These are phyloP conservation scores for Macrosiphum euphorbiae DNA, from an alignment of 2,888 invertebrate genomes.

Conservation along the genomic window DNA sequence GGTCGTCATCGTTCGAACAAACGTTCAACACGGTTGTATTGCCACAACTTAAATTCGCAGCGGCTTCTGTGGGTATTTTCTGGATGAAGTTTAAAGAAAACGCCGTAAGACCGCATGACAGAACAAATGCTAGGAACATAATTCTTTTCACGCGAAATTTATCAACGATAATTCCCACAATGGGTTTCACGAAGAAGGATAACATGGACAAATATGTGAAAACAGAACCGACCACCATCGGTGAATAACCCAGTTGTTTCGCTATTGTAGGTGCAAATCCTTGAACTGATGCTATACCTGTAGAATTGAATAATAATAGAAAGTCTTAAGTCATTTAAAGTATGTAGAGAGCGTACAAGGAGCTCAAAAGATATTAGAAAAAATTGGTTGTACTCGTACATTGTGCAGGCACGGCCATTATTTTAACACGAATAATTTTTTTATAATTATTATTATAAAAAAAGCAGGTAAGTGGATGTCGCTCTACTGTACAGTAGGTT, in stretches of 20 bases:
- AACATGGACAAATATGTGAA: constrained; percentile 84
- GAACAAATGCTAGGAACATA: constrained; percentile 73
- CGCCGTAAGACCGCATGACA: constrained; percentile 41
- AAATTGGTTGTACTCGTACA: neutral
- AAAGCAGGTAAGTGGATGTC: no score
- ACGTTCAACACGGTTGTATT: neutral
- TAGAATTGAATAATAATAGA: constrained; percentile 67
- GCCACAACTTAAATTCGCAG: neutral
- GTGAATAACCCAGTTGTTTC: constrained; percentile 85
- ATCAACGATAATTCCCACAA: constrained; percentile 86
- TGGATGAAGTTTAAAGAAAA: constrained; percentile 28
- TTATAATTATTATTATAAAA: neutral
- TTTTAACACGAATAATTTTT: neutral
- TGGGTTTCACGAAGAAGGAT: constrained; percentile 84
- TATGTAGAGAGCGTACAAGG: no score
- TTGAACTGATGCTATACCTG: constrained; percentile 87
- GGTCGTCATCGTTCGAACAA: neutral
- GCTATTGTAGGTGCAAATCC: constrained; percentile 80
- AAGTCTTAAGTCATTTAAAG: neutral
- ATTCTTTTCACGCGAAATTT: constrained; percentile 80
- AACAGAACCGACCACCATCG: constrained; percentile 83
- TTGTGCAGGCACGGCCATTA: neutral
- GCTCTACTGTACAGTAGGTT: no score
- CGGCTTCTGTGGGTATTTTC: neutral
- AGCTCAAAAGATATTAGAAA: neutral